phyloP scores from a whole-genome alignment of 1,140 invertebrate species.

The Amyelois transitella region DNA sequence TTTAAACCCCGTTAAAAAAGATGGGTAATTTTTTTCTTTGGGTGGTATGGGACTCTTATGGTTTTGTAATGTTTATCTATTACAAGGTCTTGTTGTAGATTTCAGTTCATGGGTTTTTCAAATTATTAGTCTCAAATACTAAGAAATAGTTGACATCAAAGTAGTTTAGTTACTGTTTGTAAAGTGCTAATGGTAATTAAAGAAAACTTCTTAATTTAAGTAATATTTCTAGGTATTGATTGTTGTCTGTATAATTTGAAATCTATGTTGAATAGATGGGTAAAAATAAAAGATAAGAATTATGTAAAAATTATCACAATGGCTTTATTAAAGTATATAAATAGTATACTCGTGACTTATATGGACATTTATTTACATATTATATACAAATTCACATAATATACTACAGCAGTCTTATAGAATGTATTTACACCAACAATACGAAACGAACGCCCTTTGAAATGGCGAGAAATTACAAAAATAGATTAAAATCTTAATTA shows the following conservation, averaged over 20 bases:
- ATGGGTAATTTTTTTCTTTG: too few relatives aligned
- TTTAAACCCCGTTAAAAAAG: too few relatives aligned
- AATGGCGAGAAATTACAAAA: slow-evolving; percentile 70
- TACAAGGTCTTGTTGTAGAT: too few relatives aligned
- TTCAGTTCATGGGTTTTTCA: too few relatives aligned
- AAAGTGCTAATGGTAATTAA: not conserved
- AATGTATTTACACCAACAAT: slow-evolving; percentile 70
- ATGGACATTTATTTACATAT: slow-evolving; percentile 70
- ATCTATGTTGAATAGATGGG: slow-evolving; percentile 3
- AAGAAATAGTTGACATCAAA: too few relatives aligned
- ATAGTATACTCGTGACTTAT: slow-evolving; percentile 73
- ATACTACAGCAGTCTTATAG: slow-evolving; percentile 73
- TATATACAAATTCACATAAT: slow-evolving; percentile 71
- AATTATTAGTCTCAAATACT: too few relatives aligned
- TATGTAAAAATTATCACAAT: slow-evolving; percentile 74
- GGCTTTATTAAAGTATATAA: slow-evolving; percentile 75
- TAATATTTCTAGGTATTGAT: too few relatives aligned
- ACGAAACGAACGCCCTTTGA: slow-evolving; percentile 58
- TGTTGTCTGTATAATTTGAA: not conserved
- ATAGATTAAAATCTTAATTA: slow-evolving; percentile 69
- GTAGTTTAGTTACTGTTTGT: too few relatives aligned
- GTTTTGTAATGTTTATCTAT: too few relatives aligned
- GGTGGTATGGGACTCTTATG: too few relatives aligned
- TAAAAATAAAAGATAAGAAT: slow-evolving; percentile 39
- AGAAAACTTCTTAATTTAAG: too few relatives aligned